Evolutionary conservation across 2,888 invertebrate genomes (phyloP), one percentile per base, ranked within the genome.

Genomic region (Phaedon cochleariae): DNA sequence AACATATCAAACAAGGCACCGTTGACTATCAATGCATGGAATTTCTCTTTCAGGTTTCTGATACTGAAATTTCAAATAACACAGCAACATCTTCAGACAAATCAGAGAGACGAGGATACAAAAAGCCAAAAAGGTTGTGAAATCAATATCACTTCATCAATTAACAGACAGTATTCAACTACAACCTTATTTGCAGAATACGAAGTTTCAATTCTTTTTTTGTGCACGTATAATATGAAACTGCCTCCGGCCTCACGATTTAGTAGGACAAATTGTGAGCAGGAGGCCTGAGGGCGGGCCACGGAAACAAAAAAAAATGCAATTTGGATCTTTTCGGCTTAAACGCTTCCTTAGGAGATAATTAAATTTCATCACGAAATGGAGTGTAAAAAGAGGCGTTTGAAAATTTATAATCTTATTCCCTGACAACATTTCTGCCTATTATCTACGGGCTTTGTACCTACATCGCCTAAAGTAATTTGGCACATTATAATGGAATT

Each of bases 311-410:
- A 34, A 4, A 34, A 34, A 34, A 34, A 34, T 34, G 31, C 10
- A 34, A 34, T 9, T 34, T 10, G 6, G 10, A 10, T 10, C 4
- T 7, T 9, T 34, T 10, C 6, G 31, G 1, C 31, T 5, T 34
- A 34, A 10, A 10, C 31, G 10, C 10, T 34, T 34, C 10, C 31
- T 5, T 10, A 4, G 73, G 75, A 74, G 69, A 73, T 77, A 78
- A 78, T 79, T 78, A 78, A 77, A 79, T 79, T 79, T 78, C 77
- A 78, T 79, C 78, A 76, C 74, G 70, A 76, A 77, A 76, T 78
- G 77, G 76, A 73, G 76, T 74, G 77, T 75, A 77, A 77, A 74
- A 74, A 74, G 71, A 67, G n/a, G n/a, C 71, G 71, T 62, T 64
- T 68, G 73, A 74, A 76, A 77, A 77, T 77, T 76, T 77, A 76